Conservation (phyloP, 2,888 invertebrate species). For the Alentia gelatinosa region DNA sequence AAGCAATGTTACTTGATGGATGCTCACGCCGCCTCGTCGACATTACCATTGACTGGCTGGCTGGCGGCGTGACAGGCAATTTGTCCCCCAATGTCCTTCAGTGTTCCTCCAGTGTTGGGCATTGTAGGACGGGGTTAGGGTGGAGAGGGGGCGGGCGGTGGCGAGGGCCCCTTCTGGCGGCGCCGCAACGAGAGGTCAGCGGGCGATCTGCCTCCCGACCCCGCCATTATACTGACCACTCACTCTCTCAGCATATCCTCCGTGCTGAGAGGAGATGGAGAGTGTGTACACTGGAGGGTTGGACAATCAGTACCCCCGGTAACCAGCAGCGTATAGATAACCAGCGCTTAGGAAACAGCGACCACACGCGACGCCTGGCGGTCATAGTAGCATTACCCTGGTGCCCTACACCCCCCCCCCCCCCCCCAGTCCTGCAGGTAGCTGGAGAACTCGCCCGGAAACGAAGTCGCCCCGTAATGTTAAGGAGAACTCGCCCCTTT, state of each 20-base stretch:
- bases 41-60: slow-evolving; percentile 26
- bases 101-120: neutral
- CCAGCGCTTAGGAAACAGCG: too few relatives aligned
- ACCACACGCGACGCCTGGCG: neutral
- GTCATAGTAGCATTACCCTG: neutral
- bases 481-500: too few relatives aligned
- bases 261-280: neutral
- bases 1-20: slow-evolving; percentile 17
- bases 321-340: neutral
- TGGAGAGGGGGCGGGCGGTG: neutral
- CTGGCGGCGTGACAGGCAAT: slow-evolving; percentile 21
- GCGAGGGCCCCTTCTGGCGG: neutral
- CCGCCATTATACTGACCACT: neutral
- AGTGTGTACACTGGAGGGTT: neutral
- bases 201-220: neutral
- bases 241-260: neutral
- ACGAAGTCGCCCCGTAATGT: too few relatives aligned
- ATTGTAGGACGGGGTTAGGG: neutral
- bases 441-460: too few relatives aligned
- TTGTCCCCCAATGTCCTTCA: neutral
- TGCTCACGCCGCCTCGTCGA: slow-evolving; percentile 11
- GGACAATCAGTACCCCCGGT: neutral
- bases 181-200: neutral
- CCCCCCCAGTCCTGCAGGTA: too few relatives aligned
- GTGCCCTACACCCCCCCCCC: too few relatives aligned